Base-by-base conservation (phyloP, 2,888 invertebrate genomes). In the Schizaphis graminum region DNA sequence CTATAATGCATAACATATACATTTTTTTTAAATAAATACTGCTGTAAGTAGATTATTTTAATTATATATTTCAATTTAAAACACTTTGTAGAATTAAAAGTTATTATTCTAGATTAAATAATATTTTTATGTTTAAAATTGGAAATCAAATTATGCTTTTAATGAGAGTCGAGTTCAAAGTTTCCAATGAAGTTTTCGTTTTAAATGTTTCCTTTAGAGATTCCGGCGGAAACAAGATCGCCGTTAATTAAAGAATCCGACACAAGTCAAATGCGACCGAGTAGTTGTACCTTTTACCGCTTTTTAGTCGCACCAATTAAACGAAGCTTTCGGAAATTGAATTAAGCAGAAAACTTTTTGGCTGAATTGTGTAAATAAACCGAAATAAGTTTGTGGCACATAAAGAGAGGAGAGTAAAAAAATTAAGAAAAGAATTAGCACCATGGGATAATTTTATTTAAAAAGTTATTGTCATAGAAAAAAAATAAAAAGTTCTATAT, bases 271-370 rank as follows among this genome's bases (percentile, higher is more conserved):
- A 93, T 90, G 93, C 84, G 84, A 89, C 93, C 77, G 84, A 93
- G 89, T 88, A 87, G 87, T 85, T 93, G 16, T 93, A 93, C 84
- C 93, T 93, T 88, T 90, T 94, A 91, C 86, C 85, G 93, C 85
- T 90, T 94, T 94, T 90, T 94, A 90, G 93, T 94, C 90, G 35
- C 93, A 85, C 93, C 93, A 93, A 94, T 94, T 94, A 94, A 61
- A 86, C 49, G 57, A 41, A 61, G 49, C 85, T 67, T 86, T 93
- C 56, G 90, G 53, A 90, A 94, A 94, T 94, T 94, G 90, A 89
- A 94, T 94, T 94, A 90, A 94, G 86, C 89, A 90, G 57, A 94
- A 94, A 94, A 94, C 86, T 94, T 94, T 90, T 94, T 53, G 57
- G 47, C 49, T 26, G 90, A 89, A 89, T 85, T 47, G 85, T 94